Conservation (phyloP, 2,888 invertebrate genomes). For the Hedya salicella region DNA sequence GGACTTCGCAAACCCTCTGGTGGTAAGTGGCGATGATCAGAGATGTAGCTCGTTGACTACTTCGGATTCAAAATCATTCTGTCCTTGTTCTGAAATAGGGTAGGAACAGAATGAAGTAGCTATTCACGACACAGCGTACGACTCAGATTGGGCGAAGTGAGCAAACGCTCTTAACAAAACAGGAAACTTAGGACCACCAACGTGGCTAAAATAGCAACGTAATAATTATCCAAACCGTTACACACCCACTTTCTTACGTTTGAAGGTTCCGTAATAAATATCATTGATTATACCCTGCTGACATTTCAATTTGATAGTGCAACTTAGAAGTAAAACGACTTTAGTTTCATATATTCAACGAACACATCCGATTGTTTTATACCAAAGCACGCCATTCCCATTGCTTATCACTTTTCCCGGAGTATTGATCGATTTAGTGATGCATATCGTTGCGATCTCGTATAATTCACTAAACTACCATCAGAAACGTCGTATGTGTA, state of each 20-base stretch:
- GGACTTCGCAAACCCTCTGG: too few relatives aligned
- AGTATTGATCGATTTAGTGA: constrained; percentile 77
- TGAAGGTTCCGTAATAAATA: constrained; percentile 51
- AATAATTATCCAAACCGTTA: constrained; percentile 50
- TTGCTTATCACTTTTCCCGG: constrained; percentile 72
- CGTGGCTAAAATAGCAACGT: constrained; percentile 45
- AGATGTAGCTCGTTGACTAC: too few relatives aligned
- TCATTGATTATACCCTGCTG: constrained; percentile 68
- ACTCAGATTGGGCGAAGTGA: too few relatives aligned
- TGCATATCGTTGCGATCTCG: constrained; percentile 73
- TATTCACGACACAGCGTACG: too few relatives aligned
- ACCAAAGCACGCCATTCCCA: constrained; percentile 47
- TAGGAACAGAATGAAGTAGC: too few relatives aligned
- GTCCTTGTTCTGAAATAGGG: too few relatives aligned
- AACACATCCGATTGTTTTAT: background rate
- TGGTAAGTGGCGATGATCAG: too few relatives aligned
- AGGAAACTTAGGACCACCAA: constrained; percentile 50
- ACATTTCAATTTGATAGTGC: constrained; percentile 76
- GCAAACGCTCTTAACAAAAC: background rate
- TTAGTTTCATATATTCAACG: too few relatives aligned
- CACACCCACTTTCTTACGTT: constrained; percentile 41
- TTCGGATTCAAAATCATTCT: too few relatives aligned
- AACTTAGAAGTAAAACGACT: background rate
- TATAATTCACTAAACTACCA: constrained; percentile 66
- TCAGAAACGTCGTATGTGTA: background rate